Evolutionary conservation across 2,888 invertebrate genomes (phyloP), one percentile per base, ranked within the genome.

Genomic region (Thelaira solivaga): DNA sequence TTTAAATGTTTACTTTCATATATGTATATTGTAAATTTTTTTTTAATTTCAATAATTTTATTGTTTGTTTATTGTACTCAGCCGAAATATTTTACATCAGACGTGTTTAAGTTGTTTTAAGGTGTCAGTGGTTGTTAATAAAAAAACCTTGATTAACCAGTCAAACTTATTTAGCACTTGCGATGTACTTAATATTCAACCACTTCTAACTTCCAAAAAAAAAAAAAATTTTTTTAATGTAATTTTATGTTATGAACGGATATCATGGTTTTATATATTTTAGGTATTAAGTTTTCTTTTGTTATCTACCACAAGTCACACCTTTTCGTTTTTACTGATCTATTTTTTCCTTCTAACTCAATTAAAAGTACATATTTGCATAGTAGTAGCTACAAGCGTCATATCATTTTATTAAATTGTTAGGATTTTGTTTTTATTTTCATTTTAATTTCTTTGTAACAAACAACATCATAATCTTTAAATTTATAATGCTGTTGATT

Each of bases 101-200:
- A 2, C 13, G 0, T 11, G 10, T 29, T 51, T 13, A 41, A 31
- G n/a, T 1, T 18, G 29, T 29, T n/a, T n/a, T 51, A 13, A 41
- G 22, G 13, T 68, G 45, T 16, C 22, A n/a, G 20, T 18, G 2
- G 31, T 34, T 41, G 24, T n/a, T 13, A 65, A 31, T 51, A 51
- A n/a, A 55, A 76, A 16, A 65, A 72, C 64, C 71, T 76, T 67
- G 72, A 72, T 59, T 24, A 71, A 72, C 65, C 36, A 59, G 53
- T 76, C 41, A 24, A 34, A 59, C 57, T 43, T 34, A 18, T 8
- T 59, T 51, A 49, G n/a, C n/a, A n/a, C 43, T 47, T 55, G 34
- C 45, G 16, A 59, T 34, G 34, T 47, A 55, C 16, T 49, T 68
- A 55, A 47, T 53, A 43, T 57, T 49, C 64, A 43, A 57, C 51